Evolutionary conservation across 2,113 vertebrate species (phyloP).

Genomic region (Urocitellus parryii): DNA sequence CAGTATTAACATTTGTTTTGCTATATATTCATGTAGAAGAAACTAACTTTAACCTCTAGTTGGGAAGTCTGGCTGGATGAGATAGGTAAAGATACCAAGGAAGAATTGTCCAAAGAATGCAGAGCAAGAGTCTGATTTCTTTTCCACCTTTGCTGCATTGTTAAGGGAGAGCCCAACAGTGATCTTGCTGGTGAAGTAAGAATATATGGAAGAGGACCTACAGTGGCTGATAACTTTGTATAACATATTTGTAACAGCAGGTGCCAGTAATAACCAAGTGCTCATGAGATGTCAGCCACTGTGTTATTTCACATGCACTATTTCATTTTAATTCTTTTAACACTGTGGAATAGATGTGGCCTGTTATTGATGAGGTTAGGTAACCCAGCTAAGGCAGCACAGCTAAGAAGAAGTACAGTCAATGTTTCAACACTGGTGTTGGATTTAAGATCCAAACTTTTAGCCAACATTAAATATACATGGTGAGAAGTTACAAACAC

Average conservation of each 20-base stretch:
- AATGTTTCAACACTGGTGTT: not conserved
- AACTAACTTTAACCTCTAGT: not conserved
- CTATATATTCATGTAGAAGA: not conserved
- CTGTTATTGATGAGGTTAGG: not conserved
- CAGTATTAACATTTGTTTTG: conserved; percentile 32
- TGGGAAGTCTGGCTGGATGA: not conserved
- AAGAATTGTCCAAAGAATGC: not conserved
- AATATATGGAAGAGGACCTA: not conserved
- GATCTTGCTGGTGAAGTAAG: not conserved
- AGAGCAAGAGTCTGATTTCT: not conserved
- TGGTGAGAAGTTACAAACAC: not conserved
- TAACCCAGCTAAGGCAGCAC: not conserved
- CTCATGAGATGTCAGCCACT: not conserved
- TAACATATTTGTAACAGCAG: not conserved
- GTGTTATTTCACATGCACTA: not conserved
- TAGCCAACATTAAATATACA: not conserved
- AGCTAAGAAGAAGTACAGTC: not conserved
- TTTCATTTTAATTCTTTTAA: not conserved
- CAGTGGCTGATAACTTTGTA: not conserved
- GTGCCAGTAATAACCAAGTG: not conserved
- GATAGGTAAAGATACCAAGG: not conserved
- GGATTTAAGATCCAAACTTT: not conserved
- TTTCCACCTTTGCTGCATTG: not conserved
- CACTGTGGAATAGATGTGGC: not conserved
- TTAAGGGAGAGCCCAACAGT: not conserved